Conservation (phyloP, 2,797 vertebrate genomes). For the Nothura maculosa region DNA sequence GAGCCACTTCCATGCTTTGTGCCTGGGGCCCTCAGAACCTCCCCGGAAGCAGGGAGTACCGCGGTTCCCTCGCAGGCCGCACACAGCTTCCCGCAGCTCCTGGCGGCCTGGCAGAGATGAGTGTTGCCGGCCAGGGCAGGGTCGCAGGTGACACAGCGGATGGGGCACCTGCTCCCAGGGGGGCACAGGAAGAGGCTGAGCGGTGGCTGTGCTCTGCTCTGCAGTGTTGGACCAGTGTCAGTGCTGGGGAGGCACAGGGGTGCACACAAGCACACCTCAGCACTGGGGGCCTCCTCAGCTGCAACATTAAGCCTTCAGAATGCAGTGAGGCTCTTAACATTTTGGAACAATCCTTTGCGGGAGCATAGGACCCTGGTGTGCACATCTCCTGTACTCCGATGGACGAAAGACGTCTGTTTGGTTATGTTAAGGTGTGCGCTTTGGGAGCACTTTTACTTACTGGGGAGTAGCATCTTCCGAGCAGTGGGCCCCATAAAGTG, state of each 20-base stretch:
- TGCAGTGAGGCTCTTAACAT: background rate
- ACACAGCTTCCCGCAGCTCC: background rate
- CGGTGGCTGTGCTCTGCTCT: conserved; percentile 10
- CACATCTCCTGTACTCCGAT: fast-evolving
- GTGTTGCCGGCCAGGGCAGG: background rate
- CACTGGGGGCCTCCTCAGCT: conserved; percentile 12
- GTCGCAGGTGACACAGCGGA: background rate
- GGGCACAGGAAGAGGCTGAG: background rate
- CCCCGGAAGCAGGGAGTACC: background rate
- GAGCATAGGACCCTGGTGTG: fast-evolving
- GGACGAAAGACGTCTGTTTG: fast-evolving
- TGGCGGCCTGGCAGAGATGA: background rate
- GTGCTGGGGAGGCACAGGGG: background rate
- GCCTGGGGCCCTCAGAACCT: background rate
- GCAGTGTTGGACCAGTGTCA: conserved; percentile 56
- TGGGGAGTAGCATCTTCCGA: background rate
- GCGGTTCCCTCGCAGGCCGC: background rate
- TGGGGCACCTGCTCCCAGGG: background rate
- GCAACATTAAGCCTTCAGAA: conserved; percentile 72
- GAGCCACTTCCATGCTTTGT: background rate
- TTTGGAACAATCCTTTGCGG: conserved; percentile 20
- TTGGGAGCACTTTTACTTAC: background rate
- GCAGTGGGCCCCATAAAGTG: background rate
- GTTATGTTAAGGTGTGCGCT: background rate
- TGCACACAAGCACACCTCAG: too few species aligned